phyloP scores from a whole-genome alignment of 2,797 vertebrate species.

The Crypturellus tataupa region DNA sequence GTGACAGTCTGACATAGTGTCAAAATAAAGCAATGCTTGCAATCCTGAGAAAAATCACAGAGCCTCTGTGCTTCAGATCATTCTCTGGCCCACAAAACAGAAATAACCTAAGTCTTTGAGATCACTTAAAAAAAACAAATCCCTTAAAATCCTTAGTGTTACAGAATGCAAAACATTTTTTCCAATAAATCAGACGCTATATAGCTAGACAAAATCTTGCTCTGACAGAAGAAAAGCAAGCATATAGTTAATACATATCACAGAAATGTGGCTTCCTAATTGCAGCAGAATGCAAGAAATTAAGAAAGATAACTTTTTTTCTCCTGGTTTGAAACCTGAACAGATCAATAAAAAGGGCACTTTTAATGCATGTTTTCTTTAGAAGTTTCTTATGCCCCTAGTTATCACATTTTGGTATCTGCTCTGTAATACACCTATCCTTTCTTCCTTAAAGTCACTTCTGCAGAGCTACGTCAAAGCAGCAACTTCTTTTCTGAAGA shows the following conservation, averaged over 20 bases:
- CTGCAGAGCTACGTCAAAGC: constrained; percentile 1
- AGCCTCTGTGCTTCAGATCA: neutral
- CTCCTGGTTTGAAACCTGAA: neutral
- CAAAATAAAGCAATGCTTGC: neutral
- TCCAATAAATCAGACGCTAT: neutral
- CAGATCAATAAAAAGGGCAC: neutral
- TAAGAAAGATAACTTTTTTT: neutral
- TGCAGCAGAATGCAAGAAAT: constrained; percentile 16
- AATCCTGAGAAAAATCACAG: neutral
- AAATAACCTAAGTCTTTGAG: neutral
- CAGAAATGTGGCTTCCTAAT: neutral
- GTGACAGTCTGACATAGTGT: neutral
- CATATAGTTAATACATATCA: neutral
- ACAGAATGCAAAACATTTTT: neutral
- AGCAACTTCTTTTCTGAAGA: neutral
- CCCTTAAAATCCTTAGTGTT: neutral
- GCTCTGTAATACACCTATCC: neutral
- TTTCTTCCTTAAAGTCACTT: neutral
- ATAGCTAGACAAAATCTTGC: neutral
- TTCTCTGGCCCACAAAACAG: neutral
- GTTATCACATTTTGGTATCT: neutral
- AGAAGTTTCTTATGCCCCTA: neutral
- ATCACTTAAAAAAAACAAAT: neutral
- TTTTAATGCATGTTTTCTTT: constrained; percentile 12
- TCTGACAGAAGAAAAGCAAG: neutral